Evolutionary conservation across 2,113 vertebrate genomes (phyloP), one percentile per base, ranked within the genome.

Genomic region (Microcebus ravelobensis): DNA sequence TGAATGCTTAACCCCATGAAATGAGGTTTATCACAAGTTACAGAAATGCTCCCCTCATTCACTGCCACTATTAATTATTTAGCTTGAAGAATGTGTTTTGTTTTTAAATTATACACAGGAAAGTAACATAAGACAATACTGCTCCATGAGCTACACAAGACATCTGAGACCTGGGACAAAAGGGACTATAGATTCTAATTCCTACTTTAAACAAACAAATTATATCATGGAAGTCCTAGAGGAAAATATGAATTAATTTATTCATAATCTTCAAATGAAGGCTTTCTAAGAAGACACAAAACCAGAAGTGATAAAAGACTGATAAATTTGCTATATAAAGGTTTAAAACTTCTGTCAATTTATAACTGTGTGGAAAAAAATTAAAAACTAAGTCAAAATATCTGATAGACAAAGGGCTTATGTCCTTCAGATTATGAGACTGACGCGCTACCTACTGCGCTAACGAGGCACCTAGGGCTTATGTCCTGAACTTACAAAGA

Each of bases 221-320:
- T 10, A 94, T 81, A 45, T 23, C 59, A 87, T 23, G 4, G 18
- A 50, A 59, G 42, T 83, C 25, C 18, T 23, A 73, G 42, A 76
- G 31, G 20, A 96, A 87, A 79, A 71, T 36, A 50, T 21, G 11
- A 18, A 48, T 48, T 76, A 48, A 31, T 39, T 23, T n/a, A 65
- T 45, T 95, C 48, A 79, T 15, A 71, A 84, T 34, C 36, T 45
- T 76, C 39, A 86, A 15, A 39, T 34, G 59, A 87, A 81, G 36
- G 42, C 55, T 85, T 92, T 50, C 52, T 52, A 85, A 94, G 85
- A 89, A 96, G 68, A 84, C 63, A 86, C 29, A 63, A 88, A 92
- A 74, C 3, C 39, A 77, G 21, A 68, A 48, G 45, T 79, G 17
- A 71, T 45, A 34, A 9, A 91, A 83, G 29, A 57, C 50, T 39